Base-by-base conservation (phyloP, 2,113 vertebrate genomes). In the Cairina moschata region DNA sequence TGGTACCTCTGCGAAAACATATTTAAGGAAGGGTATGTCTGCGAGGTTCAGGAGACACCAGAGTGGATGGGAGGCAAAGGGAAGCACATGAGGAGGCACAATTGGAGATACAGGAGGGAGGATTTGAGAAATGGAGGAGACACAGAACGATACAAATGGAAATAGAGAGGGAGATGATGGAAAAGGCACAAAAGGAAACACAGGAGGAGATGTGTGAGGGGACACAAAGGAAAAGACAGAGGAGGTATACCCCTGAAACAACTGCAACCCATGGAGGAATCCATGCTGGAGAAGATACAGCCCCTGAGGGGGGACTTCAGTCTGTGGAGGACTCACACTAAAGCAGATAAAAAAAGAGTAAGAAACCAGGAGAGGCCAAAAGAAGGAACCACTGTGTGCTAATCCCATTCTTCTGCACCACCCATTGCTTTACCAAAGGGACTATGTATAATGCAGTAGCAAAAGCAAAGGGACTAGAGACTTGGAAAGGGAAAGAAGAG, bases 151-250 rank as follows among this genome's bases (percentile, higher is more conserved):
- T 32, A 79, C 13, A 68, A 55, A 31, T 79, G 22, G 58, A 76
- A 42, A 11, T 71, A 11, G 1, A 13, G 28, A 20, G 3, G 2
- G 8, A 72, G n/a, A 16, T 62, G 72, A 59, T 0, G 2, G n/a
- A 75, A 31, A n/a, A 63, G 31, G 5, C 21, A 5, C 75, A 42
- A 34, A 67, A 86, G 9, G 38, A 80, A 77, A 29, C 23, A 44
- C 9, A 38, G 36, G 11, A 42, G 40, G 13, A 74, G 10, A 48
- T 48, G 10, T 48, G 46, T 48, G 46, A 48, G 46, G 46, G 46
- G 20, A 11, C 46, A 48, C 46, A 48, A 48, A 48, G 46, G 46
- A 48, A 48, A 48, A 48, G 46, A 48, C 46, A 4, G 46, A 48
- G 20, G 20, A 48, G 10, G 10, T 48, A 48, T 21, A 10, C 46